phyloP scores from a whole-genome alignment of 23 tunicate species.

The Clavelina lepadiformis region DNA sequence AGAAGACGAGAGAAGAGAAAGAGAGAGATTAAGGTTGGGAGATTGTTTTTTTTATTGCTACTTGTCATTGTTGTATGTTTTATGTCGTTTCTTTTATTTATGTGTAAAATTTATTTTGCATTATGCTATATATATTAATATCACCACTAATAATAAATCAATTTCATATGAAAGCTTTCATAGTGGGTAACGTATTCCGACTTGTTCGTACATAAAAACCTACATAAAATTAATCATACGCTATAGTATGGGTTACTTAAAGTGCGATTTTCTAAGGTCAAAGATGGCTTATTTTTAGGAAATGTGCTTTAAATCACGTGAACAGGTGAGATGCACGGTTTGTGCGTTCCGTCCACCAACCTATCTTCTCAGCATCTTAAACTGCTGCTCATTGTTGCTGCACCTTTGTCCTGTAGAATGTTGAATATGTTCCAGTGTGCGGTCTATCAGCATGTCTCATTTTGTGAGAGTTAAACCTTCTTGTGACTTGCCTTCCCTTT shows the following conservation, averaged over 20 bases:
- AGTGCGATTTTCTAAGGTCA: too few relatives aligned
- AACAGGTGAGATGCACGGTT: conserved; percentile 12
- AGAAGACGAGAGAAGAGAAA: conserved; percentile 55
- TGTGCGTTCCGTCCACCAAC: too few relatives aligned
- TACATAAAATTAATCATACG: too few relatives aligned
- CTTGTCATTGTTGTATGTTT: background rate
- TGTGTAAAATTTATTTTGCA: background rate
- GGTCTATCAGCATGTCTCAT: background rate
- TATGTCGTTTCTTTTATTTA: background rate
- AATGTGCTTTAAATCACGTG: background rate
- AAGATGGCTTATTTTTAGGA: conserved; percentile 2
- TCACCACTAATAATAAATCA: too few relatives aligned
- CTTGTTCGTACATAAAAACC: too few relatives aligned
- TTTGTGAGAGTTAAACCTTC: background rate
- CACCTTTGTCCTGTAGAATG: background rate
- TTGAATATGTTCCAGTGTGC: background rate
- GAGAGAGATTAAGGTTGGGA: conserved; percentile 56
- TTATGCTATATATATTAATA: background rate
- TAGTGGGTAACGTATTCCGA: too few relatives aligned
- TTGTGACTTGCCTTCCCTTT: background rate
- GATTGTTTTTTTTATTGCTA: background rate
- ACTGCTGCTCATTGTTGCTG: too few relatives aligned
- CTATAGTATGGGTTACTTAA: too few relatives aligned
- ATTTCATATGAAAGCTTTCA: too few relatives aligned
- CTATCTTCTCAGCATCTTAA: too few relatives aligned